phyloP scores from a whole-genome alignment of 2,797 vertebrate genomes.

The Eutrigla gurnardus region DNA sequence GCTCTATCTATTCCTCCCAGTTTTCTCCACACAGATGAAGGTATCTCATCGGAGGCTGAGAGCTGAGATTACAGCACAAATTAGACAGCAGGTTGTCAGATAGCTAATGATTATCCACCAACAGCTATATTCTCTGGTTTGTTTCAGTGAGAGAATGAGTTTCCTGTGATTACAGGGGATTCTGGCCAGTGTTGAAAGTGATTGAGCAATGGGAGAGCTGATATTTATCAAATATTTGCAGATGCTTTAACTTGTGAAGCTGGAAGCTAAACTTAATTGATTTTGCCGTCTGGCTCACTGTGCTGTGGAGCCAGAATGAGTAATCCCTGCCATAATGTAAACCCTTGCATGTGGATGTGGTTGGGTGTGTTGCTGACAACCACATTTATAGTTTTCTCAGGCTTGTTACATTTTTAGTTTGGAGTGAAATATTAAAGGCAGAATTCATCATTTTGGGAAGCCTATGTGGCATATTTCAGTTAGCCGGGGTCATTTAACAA shows the following conservation, averaged over 20 bases:
- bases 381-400: not conserved
- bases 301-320: conserved; percentile 32
- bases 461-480: too few relatives aligned
- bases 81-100: not conserved
- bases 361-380: not conserved
- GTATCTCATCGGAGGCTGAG: not conserved
- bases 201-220: conserved; percentile 48
- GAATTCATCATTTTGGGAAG: not conserved
- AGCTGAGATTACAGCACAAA: conserved; percentile 4
- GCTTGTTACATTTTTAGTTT: conserved; percentile 2
- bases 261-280: conserved; percentile 71
- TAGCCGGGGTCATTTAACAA: too few relatives aligned
- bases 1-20: too few relatives aligned
- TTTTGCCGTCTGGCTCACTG: conserved; percentile 54
- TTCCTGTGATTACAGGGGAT: conserved; percentile 39
- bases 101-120: not conserved
- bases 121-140: conserved; percentile 29
- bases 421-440: not conserved
- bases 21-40: not conserved
- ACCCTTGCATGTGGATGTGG: conserved; percentile 14
- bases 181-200: conserved; percentile 35
- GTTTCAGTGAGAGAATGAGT: conserved; percentile 26
- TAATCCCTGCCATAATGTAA: conserved; percentile 53
- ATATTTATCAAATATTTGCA: conserved; percentile 73
- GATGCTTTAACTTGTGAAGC: conserved; percentile 60